Conservation (phyloP, 2,797 vertebrate species). For the Betta splendens region DNA sequence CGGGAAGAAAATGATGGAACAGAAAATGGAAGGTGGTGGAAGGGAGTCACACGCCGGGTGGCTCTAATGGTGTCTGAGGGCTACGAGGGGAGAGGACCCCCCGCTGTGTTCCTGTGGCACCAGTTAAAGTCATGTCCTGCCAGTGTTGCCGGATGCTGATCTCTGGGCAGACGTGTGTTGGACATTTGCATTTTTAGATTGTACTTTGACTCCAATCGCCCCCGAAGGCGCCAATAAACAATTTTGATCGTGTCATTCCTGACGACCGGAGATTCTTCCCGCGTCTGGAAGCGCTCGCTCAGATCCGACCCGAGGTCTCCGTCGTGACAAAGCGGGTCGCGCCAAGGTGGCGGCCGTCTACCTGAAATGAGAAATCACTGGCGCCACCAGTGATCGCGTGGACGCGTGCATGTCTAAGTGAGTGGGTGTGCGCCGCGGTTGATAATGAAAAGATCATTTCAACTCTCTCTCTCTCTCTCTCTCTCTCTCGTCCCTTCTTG, state of each 20-base stretch:
- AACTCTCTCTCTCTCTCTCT: constrained; percentile 25
- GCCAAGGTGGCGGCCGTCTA: constrained; percentile 67
- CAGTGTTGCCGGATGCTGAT: constrained; percentile 54
- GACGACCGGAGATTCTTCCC: too few species aligned
- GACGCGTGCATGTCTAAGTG: constrained; percentile 15
- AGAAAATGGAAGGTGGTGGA: constrained; percentile 75
- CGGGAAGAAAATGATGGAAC: constrained; percentile 73
- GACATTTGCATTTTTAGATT: too few species aligned
- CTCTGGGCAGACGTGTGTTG: constrained; percentile 45
- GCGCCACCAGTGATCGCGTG: constrained; percentile 55
- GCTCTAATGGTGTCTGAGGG: constrained; percentile 78
- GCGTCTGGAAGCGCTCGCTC: background rate
- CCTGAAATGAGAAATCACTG: constrained; percentile 77
- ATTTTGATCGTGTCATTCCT: too few species aligned
- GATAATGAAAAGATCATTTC: constrained; percentile 76
- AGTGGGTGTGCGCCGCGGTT: constrained; percentile 27
- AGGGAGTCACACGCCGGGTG: constrained; percentile 72
- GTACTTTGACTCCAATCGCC: too few species aligned
- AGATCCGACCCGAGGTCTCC: background rate
- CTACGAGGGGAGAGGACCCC: constrained; percentile 43
- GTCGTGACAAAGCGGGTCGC: constrained; percentile 43
- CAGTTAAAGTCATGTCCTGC: constrained; percentile 39
- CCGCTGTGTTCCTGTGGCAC: constrained; percentile 50
- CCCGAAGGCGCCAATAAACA: too few species aligned
- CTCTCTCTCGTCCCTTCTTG: constrained; percentile 36